These are phyloP conservation scores for Mnemiopsis leidyi DNA, from an alignment of 37 sponge, comb jelly and placozoan species.

Conservation along the genomic window DNA sequence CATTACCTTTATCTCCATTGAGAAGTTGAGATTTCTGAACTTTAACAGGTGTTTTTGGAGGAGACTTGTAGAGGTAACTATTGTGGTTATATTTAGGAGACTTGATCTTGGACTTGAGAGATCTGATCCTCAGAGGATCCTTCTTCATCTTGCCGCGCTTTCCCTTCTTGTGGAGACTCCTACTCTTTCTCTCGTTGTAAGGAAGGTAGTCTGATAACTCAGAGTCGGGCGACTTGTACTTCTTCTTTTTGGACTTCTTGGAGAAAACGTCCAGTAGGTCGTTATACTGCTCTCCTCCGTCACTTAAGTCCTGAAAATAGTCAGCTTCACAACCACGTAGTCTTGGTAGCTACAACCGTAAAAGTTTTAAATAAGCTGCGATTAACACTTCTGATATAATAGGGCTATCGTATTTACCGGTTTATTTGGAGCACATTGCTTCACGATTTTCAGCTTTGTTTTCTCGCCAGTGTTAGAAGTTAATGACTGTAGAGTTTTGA, in stretches of 20 bases:
- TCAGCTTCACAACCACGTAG: too few species aligned
- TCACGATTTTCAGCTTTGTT: slow-evolving; percentile 16
- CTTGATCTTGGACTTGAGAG: slow-evolving; percentile 46
- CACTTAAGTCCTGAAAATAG: not conserved
- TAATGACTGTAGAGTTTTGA: slow-evolving; percentile 5
- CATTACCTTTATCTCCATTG: slow-evolving; percentile 60
- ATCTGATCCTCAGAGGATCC: slow-evolving; percentile 41
- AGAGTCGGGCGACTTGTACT: slow-evolving; percentile 49
- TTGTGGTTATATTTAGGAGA: slow-evolving; percentile 26
- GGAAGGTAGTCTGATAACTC: slow-evolving; percentile 50
- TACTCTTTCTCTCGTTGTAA: not conserved
- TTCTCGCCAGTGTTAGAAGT: not conserved
- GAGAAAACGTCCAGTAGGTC: slow-evolving; percentile 61
- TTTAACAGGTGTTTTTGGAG: slow-evolving; percentile 49
- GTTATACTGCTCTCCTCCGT: slow-evolving; percentile 48
- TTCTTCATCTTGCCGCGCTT: slow-evolving; percentile 35
- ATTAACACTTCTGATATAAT: too few species aligned
- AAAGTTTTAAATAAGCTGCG: too few species aligned
- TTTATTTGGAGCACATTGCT: slow-evolving; percentile 27
- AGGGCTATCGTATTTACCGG: too few species aligned
- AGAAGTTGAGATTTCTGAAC: slow-evolving; percentile 21
- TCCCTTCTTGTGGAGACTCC: slow-evolving; percentile 42
- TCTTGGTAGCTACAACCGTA: too few species aligned
- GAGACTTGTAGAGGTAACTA: slow-evolving; percentile 59
- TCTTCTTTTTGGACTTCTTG: slow-evolving; percentile 46